Percentiles rank a stretch among this genome's conserved stretches.
These are phyloP conservation scores for Porites cylindrica DNA, from an alignment of 92 coral and sea anemone genomes.

Conservation along the genomic window DNA sequence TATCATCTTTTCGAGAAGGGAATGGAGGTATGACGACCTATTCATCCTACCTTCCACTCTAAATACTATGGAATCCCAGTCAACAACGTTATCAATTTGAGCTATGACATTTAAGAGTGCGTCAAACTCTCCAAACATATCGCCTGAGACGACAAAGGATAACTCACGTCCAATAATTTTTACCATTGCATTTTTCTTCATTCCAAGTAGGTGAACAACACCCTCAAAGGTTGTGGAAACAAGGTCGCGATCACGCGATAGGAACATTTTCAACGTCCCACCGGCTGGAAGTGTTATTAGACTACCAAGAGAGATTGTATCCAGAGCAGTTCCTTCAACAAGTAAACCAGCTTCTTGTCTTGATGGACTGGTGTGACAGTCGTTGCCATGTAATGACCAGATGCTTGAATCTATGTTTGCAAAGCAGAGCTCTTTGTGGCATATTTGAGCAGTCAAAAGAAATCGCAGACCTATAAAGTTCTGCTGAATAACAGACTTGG, in stretches of 20 bases:
- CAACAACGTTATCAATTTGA: slow-evolving; percentile 13
- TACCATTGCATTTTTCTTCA: neutral
- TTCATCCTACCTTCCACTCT: slow-evolving; percentile 38
- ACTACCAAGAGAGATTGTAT: neutral
- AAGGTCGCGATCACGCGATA: neutral
- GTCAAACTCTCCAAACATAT: slow-evolving; percentile 28
- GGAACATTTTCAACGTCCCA: neutral
- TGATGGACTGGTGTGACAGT: slow-evolving; percentile 1
- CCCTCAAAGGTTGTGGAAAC: slow-evolving; percentile 4
- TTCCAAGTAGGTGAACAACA: slow-evolving; percentile 4
- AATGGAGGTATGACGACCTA: slow-evolving; percentile 30
- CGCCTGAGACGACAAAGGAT: slow-evolving; percentile 6
- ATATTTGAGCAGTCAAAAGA: neutral
- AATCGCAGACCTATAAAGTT: slow-evolving; percentile 11
- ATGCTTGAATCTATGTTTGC: slow-evolving; percentile 1
- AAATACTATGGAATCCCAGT: slow-evolving; percentile 45
- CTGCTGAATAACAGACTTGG: slow-evolving; percentile 7
- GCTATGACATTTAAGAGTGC: slow-evolving; percentile 41
- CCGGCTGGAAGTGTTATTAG: neutral
- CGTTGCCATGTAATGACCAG: slow-evolving; percentile 4
- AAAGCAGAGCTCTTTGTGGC: slow-evolving; percentile 27
- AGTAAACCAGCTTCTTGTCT: neutral
- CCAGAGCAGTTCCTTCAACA: slow-evolving; percentile 23
- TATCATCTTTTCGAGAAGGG: slow-evolving; percentile 21
- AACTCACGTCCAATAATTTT: neutral